These are phyloP conservation scores for Odontocolon sp. DNA, from an alignment of 2,888 invertebrate genomes.

Conservation along the genomic window DNA sequence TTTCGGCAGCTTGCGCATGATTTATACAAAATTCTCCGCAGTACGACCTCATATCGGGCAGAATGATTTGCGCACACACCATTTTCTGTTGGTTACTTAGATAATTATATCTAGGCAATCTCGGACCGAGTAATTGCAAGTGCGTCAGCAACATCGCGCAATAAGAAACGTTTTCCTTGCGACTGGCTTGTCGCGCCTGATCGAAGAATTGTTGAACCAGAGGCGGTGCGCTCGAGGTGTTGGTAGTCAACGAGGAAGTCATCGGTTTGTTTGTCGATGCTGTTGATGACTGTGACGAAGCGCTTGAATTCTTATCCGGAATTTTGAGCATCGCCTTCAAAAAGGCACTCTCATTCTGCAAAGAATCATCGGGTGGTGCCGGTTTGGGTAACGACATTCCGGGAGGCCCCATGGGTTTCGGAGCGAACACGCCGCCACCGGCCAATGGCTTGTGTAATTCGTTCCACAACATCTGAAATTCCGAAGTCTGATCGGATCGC, in stretches of 20 bases:
- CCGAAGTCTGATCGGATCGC: constrained; percentile 63
- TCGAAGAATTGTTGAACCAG: constrained; percentile 79
- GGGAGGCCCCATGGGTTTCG: constrained; percentile 50
- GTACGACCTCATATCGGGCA: constrained; percentile 81
- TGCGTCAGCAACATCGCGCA: constrained; percentile 79
- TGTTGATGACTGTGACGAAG: constrained; percentile 53
- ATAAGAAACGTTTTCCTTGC: constrained; percentile 67
- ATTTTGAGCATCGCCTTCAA: constrained; percentile 79
- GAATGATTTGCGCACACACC: constrained; percentile 80
- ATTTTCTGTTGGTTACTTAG: constrained; percentile 73
- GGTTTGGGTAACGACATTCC: constrained; percentile 26
- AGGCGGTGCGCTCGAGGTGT: constrained; percentile 73
- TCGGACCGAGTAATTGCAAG: constrained; percentile 80
- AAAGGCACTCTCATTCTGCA: constrained; percentile 77
- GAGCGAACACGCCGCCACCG: constrained; percentile 12
- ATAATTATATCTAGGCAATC: constrained; percentile 82
- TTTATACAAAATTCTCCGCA: constrained; percentile 80
- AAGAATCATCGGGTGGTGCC: constrained; percentile 20
- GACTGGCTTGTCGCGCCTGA: constrained; percentile 73
- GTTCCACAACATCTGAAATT: constrained; percentile 79
- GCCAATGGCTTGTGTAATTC: constrained; percentile 75
- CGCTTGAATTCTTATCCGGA: constrained; percentile 70
- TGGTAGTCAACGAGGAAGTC: constrained; percentile 33
- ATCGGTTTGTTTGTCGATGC: constrained; percentile 58
- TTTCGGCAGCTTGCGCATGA: constrained; percentile 82